Base-by-base conservation (phyloP, 2,113 vertebrate species). In the Clinocottus analis region DNA sequence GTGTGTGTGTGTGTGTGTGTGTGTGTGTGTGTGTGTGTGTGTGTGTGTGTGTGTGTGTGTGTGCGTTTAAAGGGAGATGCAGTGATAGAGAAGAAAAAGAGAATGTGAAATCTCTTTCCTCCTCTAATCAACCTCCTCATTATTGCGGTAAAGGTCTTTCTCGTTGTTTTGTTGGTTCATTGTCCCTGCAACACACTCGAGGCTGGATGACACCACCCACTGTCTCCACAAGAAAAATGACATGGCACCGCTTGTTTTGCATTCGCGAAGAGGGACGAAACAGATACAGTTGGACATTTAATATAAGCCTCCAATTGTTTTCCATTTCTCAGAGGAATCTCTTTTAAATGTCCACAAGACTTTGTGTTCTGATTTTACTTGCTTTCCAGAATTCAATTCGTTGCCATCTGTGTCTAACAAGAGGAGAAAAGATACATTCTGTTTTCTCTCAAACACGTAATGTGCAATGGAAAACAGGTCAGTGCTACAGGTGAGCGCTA, bases 71-170 rank as follows among this genome's bases (percentile, higher is more conserved):
- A 53, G n/a, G 65, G 53, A 7, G 23, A 65, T 43, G 33, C 3
- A 75, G 10, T 25, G 41, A 59, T 9, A 65, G 45, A 43, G 23
- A 60, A 19, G 10, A 23, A 21, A 70, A 21, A 59, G 16, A 37
- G 7, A n/a, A 53, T 43, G 41, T n/a, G 74, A 61, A 56, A 68
- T 72, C 12, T 68, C 37, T 25, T 53, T 29, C 29, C 25, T 77
- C 72, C 37, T 75, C 14, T 49, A 51, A 83, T 75, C 66, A 75
- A 39, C 77, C 70, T 70, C 47, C 81, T 85, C 74, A 81, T 89
- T 86, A 85, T 64, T 83, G 67, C 72, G 68, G 16, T 62, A 77
- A 85, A 86, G 74, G 82, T 88, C 79, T 75, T 75, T 73, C 35
- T 77, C 55, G 56, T 67, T 83, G 75, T 84, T 79, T 63, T 75